phyloP scores from a whole-genome alignment of 2,888 invertebrate species.

The Eupithecia subumbrata region DNA sequence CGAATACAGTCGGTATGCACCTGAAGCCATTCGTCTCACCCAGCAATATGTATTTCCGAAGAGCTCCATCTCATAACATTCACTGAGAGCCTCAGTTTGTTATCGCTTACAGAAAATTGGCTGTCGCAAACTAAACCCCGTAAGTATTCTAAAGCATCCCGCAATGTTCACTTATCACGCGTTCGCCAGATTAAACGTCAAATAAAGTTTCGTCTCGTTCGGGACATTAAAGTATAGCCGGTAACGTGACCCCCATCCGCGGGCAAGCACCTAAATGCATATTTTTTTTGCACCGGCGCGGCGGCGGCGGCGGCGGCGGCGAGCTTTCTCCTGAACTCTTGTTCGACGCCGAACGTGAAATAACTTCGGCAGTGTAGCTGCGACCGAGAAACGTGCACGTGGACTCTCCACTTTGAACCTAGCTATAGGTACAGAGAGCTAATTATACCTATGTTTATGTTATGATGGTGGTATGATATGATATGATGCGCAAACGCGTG shows the following conservation, averaged over 20 bases:
- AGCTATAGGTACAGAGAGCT: not conserved
- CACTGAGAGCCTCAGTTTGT: not conserved
- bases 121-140: not conserved
- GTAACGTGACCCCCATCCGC: constrained; percentile 44
- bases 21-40: too few species aligned
- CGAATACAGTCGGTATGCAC: too few species aligned
- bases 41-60: not conserved
- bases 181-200: constrained; percentile 43
- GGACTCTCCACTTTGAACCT: not conserved
- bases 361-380: constrained; percentile 8
- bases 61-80: not conserved
- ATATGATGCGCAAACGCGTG: not conserved
- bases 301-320: constrained; percentile 20
- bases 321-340: constrained; percentile 19
- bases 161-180: constrained; percentile 32
- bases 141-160: constrained; percentile 7
- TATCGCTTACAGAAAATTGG: not conserved
- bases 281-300: constrained; percentile 40
- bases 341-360: constrained; percentile 24
- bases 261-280: constrained; percentile 46
- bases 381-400: not conserved
- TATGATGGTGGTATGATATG: not conserved
- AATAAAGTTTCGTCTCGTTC: constrained; percentile 38
- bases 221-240: constrained; percentile 42
- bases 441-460: not conserved